Base-by-base conservation (phyloP, 2,888 invertebrate genomes). In the Crossocerus cetratus region DNA sequence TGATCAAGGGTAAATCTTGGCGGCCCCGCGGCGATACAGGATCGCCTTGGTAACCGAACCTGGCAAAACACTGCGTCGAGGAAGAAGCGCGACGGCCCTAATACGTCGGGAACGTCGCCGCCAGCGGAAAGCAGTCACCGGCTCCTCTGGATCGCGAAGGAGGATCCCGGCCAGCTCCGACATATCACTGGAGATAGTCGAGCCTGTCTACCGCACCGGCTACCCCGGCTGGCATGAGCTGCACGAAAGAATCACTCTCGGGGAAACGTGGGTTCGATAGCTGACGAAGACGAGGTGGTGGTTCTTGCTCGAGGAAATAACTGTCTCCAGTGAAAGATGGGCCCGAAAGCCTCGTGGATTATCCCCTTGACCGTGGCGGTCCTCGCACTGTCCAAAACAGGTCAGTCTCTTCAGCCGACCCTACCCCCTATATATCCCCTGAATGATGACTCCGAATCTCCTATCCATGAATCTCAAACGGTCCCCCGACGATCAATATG, bases 41-140 rank as follows among this genome's bases (percentile, higher is more conserved):
- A 80, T 82, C 73, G 45, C 80, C 81, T 76, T 82, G 80, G 81
- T 69, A 81, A 81, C 81, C 70, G n/a, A n/a, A 21, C 44, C 42
- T 54, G 63, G 42, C 82, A 82, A 79, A 81, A 81, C 81, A 81
- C 63, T 65, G 56, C 69, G 55, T 59, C 69, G 32, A 32, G 2
- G 32, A 49, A 21, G 14, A n/a, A 44, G 57, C 44, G 32, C 32
- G 57, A 63, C 16, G 64, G 61, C 60, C 43, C 56, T 43, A 55
- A 54, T 32, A 67, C 77, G 60, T 69, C 71, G 61, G 59, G 55
- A 49, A 21, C 67, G 62, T 60, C 67, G 63, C 60, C 74, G 71
- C 32, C 59, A 58, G 65, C 55, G n/a, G 5, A 8, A 21, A 20
- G 53, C 62, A 21, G 22, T 66, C 62, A 16, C 14, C 16, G n/a